Percentiles rank a stretch among this genome's conserved stretches.
phyloP scores from a whole-genome alignment of 2,888 invertebrate genomes.

The Suillia variegata region DNA sequence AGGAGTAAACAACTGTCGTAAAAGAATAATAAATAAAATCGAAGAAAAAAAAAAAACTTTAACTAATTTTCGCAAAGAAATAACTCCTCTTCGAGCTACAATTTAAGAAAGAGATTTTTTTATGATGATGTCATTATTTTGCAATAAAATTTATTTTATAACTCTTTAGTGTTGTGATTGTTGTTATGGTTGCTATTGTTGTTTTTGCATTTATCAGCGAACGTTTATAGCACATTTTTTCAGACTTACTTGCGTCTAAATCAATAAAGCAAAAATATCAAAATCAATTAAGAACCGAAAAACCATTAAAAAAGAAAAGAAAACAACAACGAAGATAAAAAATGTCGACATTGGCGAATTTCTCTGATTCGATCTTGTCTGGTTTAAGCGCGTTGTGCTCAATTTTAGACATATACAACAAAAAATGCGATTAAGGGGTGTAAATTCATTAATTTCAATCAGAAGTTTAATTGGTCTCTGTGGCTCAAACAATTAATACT shows the following conservation, averaged over 20 bases:
- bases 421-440: slow-evolving; percentile 21
- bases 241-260: neutral
- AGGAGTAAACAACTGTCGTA: too few relatives aligned
- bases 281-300: slow-evolving; percentile 3
- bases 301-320: too few relatives aligned
- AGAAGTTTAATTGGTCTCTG: neutral
- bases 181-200: too few relatives aligned
- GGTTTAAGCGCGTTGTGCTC: too few relatives aligned
- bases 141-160: slow-evolving; percentile 8
- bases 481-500: too few relatives aligned
- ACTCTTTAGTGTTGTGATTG: neutral
- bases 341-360: too few relatives aligned
- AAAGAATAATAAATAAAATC: too few relatives aligned
- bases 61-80: slow-evolving; percentile 15
- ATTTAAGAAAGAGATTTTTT: neutral
- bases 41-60: slow-evolving; percentile 8
- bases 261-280: neutral
- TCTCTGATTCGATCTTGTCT: too few relatives aligned
- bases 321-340: too few relatives aligned
- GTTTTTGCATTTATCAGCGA: neutral
- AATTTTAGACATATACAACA: slow-evolving; percentile 19
- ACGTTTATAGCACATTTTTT: neutral
- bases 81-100: neutral
- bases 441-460: slow-evolving; percentile 27
- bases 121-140: slow-evolving; percentile 21